Evolutionary conservation across 1,140 invertebrate species (phyloP), one percentile per base, ranked within the genome.

Genomic region (Sminthurides bifidus): DNA sequence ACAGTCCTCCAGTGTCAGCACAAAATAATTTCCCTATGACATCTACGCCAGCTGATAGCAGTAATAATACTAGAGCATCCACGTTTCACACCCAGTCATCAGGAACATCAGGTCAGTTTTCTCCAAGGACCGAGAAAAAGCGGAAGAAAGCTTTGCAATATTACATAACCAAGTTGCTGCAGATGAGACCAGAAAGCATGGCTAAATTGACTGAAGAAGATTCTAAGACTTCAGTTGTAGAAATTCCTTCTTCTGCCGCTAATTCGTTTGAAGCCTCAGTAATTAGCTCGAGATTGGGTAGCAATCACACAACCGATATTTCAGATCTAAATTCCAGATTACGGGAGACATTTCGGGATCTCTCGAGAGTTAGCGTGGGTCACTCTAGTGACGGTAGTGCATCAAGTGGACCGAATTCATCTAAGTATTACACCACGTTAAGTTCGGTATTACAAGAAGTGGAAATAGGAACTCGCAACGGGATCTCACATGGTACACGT

Each of bases 181-280:
- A 49, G 17, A 49, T 49, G 46, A 3, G 26, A 8, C 46, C 46
- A 26, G 46, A 49, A 33, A 49, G 46, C 24, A 49, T 49, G 46
- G 17, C n/a, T 3, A 49, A 17, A 4, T n/a, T 31, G 21, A 31
- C 4, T 4, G 8, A n/a, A 24, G 23, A 3, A 6, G 8, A n/a
- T 17, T 31, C 27, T 4, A 8, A 6, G 8, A 10, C 4, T 17
- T 49, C 46, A n/a, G 8, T n/a, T 26, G 35, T 49, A 10, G 46
- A 49, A 26, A 49, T 49, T 33, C 46, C 46, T 10, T 31, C 46
- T 4, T 49, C 46, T 17, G 46, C 10, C 8, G 44, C 29, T 15
- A 46, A 14, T 46, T 46, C 44, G 3, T 14, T 24, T 23, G 19
- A n/a, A n/a, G n/a, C n/a, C n/a, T n/a, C n/a, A n/a, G n/a, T n/a